Evolutionary conservation across 2,797 vertebrate species (phyloP).

Genomic region (Gastrophryne carolinensis): DNA sequence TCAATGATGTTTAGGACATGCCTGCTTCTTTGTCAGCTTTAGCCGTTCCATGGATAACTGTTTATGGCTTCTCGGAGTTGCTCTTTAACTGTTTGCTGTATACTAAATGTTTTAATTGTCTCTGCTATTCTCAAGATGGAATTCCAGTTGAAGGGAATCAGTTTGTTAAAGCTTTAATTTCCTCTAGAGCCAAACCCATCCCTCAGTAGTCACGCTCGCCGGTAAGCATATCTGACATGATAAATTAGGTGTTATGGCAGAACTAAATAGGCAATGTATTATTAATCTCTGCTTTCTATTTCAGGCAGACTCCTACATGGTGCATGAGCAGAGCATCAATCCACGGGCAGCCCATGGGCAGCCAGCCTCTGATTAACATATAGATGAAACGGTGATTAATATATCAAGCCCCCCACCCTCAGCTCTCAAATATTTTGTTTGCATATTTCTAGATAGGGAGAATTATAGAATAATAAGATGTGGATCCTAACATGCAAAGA

Average conservation of each 20-base stretch:
- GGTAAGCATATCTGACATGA: conserved; percentile 25
- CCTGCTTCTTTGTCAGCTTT: too few species aligned
- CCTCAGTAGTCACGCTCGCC: neutral
- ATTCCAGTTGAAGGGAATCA: neutral
- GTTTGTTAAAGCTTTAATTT: neutral
- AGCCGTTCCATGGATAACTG: too few species aligned
- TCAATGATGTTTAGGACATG: too few species aligned
- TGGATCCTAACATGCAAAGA: too few species aligned
- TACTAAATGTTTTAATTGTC: too few species aligned
- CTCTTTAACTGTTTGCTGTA: too few species aligned
- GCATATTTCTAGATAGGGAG: neutral
- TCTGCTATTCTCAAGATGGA: too few species aligned
- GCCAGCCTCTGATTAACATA: neutral
- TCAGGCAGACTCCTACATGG: neutral
- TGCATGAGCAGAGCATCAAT: neutral
- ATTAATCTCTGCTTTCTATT: conserved; percentile 10
- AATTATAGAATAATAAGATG: too few species aligned
- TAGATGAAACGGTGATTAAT: neutral
- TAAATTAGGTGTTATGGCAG: conserved; percentile 13
- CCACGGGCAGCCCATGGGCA: neutral
- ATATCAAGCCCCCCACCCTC: neutral
- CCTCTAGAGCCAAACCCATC: neutral
- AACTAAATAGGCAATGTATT: conserved; percentile 24
- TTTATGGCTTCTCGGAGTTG: too few species aligned
- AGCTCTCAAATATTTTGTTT: neutral